Evolutionary conservation across 2,888 invertebrate genomes (phyloP), one percentile per base, ranked within the genome.

Genomic region (Syritta pipiens): DNA sequence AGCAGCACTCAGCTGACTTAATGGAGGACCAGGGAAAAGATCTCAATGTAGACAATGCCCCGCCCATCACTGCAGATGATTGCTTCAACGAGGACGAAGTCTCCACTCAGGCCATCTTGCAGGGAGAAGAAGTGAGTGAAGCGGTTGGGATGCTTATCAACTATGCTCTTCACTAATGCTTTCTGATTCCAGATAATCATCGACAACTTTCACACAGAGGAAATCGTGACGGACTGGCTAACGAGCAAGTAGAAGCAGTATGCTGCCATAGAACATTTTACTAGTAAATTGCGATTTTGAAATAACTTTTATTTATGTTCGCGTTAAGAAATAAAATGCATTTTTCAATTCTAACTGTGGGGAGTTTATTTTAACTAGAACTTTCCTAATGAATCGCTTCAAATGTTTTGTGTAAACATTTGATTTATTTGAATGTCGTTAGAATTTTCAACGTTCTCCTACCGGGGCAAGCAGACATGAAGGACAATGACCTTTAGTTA

Each of bases 1-100:
- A 92, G 42, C 92, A 91, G n/a, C 94, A 93, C 84, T 88, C 85
- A 2, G 28, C 82, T 2, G 83, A 81, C 46, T 35, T 82, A 44
- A 81, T 22, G 24, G 82, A 83, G 2, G 67, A 82, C 0, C 71
- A 74, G 14, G 59, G 53, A 1, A 28, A 53, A 4, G 19, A 67
- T 6, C 37, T 63, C 7, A 55, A 57, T 14, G 42, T 57, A 0
- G 44, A 35, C 17, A 37, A 17, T 19, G 35, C 59, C 35, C 20
- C 5, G 4, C 37, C 37, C 28, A 32, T 55, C 17, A 28, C n/a
- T 19, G 28, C 37, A 24, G 57, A 28, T 17, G 63, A 55, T 62
- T 57, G 59, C 14, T 82, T 83, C 4, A 83, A 83, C 51, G 85
- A 85, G 60, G 84, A 84, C n/a, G 84, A 84, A 76, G 82, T 83